These are phyloP conservation scores for Parnassius orleans DNA, from an alignment of 2,888 invertebrate genomes.

Conservation along the genomic window DNA sequence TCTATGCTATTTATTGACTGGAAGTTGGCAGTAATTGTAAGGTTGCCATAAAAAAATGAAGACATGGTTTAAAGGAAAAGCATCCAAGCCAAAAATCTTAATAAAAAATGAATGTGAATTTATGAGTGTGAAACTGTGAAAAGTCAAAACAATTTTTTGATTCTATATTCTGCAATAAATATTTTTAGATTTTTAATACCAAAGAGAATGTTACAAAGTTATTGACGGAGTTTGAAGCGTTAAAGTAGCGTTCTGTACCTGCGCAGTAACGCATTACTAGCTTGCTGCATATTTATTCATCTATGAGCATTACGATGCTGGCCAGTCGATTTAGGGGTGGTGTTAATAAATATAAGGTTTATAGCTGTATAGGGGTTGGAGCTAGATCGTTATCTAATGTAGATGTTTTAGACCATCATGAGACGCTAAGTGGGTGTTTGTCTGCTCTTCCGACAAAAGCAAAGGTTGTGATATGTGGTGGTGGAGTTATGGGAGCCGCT, in stretches of 20 bases:
- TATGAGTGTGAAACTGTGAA: too few relatives aligned
- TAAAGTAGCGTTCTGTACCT: constrained; percentile 34
- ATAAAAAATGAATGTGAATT: too few relatives aligned
- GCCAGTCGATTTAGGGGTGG: constrained; percentile 40
- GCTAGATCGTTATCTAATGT: constrained; percentile 47
- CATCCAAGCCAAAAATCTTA: too few relatives aligned
- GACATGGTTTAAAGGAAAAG: too few relatives aligned
- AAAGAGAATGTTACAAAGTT: constrained; percentile 2
- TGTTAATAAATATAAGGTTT: constrained; percentile 33
- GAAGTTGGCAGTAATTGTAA: too few relatives aligned
- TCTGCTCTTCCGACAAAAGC: constrained; percentile 71
- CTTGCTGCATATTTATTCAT: too few relatives aligned
- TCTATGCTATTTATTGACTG: too few relatives aligned
- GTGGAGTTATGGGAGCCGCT: constrained; percentile 94
- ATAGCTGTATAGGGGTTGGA: constrained; percentile 36
- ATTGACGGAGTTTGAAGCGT: constrained; percentile 34
- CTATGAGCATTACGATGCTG: constrained; percentile 44
- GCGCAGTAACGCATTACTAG: constrained; percentile 37
- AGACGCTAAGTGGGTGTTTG: constrained; percentile 57
- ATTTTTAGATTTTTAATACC: constrained; percentile 28
- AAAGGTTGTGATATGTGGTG: constrained; percentile 93
- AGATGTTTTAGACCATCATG: constrained; percentile 56
- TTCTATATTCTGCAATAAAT: constrained; percentile 7
- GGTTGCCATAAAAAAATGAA: too few relatives aligned
- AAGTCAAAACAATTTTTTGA: constrained; percentile 23